Conservation (phyloP, 2,113 vertebrate genomes). For the Mellivora capensis region DNA sequence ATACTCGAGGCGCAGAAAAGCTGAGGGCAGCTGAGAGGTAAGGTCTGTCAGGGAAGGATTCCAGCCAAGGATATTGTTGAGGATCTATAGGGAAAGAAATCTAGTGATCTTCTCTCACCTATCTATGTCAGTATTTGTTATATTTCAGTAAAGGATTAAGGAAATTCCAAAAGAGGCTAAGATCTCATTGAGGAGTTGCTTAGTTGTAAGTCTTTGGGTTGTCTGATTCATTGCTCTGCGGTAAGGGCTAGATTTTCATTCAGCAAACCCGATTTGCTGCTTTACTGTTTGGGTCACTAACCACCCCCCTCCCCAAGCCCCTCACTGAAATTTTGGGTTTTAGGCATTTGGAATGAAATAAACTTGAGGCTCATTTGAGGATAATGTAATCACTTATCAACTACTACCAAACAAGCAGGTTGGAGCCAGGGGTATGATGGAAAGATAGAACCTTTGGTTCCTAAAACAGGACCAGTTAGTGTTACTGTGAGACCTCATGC, state of each 20-base stretch:
- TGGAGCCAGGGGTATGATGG: not conserved
- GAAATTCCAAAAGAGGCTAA: not conserved
- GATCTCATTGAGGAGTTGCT: not conserved
- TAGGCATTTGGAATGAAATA: conserved; percentile 12
- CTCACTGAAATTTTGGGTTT: not conserved
- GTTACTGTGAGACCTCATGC: not conserved
- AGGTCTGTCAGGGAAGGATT: not conserved
- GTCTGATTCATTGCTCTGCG: not conserved
- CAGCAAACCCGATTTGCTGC: not conserved
- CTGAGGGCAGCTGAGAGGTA: conserved; percentile 94
- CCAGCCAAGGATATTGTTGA: not conserved
- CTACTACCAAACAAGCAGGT: not conserved
- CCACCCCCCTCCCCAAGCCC: not conserved
- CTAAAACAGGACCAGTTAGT: not conserved
- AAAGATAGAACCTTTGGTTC: not conserved
- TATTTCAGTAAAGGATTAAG: not conserved
- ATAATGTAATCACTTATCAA: not conserved
- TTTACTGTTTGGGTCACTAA: not conserved
- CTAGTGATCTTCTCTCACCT: not conserved
- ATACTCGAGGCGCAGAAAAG: conserved; percentile 95
- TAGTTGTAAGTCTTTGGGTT: not conserved
- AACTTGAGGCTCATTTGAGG: not conserved
- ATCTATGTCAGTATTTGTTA: not conserved
- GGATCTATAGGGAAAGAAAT: not conserved
- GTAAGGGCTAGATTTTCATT: not conserved